phyloP scores from a whole-genome alignment of 2,113 vertebrate genomes.

The Dromaius novaehollandiae region DNA sequence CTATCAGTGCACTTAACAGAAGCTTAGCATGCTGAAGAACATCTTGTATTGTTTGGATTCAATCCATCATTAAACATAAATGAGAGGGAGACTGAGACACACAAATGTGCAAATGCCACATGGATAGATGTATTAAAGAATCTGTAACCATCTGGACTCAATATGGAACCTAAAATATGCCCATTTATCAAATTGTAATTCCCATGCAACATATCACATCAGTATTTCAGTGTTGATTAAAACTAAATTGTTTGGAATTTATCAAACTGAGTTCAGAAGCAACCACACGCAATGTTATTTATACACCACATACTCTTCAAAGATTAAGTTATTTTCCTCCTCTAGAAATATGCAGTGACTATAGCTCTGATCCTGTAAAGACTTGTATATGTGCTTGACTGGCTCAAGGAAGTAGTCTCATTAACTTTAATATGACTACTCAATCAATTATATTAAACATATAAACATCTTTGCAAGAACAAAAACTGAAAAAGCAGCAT shows the following conservation, averaged over 20 bases:
- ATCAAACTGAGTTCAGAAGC: conserved; percentile 18
- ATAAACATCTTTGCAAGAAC: neutral
- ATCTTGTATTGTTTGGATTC: conserved; percentile 80
- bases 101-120: conserved; percentile 75
- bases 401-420: neutral
- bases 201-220: conserved; percentile 59
- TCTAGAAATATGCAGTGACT: neutral
- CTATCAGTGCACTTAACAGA: conserved; percentile 63
- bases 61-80: conserved; percentile 78
- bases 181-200: conserved; percentile 76
- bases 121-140: conserved; percentile 71
- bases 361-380: neutral
- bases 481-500: neutral
- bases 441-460: neutral
- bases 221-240: conserved; percentile 62
- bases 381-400: neutral
- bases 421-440: neutral
- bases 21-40: conserved; percentile 73
- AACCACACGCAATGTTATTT: neutral
- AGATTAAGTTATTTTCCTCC: neutral
- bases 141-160: conserved; percentile 78
- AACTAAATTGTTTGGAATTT: conserved; percentile 59
- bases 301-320: neutral
- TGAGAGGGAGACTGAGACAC: conserved; percentile 65
- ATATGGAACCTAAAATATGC: conserved; percentile 68